Base-by-base conservation (phyloP, 2,797 vertebrate species). In the Macropodus opercularis region DNA sequence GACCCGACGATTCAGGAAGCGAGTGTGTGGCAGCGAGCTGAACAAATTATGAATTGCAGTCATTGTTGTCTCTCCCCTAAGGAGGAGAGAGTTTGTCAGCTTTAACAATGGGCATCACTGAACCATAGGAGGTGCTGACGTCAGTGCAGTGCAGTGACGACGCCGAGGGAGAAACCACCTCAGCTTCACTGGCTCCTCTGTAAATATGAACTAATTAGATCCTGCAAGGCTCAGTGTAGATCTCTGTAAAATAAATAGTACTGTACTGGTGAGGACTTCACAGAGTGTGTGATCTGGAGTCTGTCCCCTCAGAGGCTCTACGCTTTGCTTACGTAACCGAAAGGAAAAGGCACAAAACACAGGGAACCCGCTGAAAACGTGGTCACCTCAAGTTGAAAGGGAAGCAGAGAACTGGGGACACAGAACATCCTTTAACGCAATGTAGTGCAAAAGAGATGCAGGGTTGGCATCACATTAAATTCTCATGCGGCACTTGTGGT, bases 261-360 rank as follows among this genome's bases (percentile, higher is more conserved):
- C 41, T 72, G 36, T 12, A 38, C 43, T 21, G 17, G 32, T 10
- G 4, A 52, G 27, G 56, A 57, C 66, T 69, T 76, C 66, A 72
- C 41, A 75, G 61, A 55, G 23, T 48, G 21, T 15, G 43, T 53
- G 64, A 85, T 82, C 74, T 55, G 53, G 70, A 52, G 54, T 42
- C 52, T n/a, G 42, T 47, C 52, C 56, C 65, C 75, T 66, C 54
- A 51, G 64, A 65, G 69, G 27, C 54, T 1, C 47, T 58, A 42
- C 9, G 70, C 79, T 78, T 2, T 13, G 51, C 77, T 90, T 87
- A 84, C 59, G 44, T 86, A 85, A 87, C 59, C 18, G 9, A 29
- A 39, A 69, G 58, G 49, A 64, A 69, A 83, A 77, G 73, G 56
- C 78, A 74, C 7, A 8, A 49, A 50, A 19, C 49, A 51, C 56